Conservation (phyloP, 2,888 invertebrate species). For the Machimus rusticus region DNA sequence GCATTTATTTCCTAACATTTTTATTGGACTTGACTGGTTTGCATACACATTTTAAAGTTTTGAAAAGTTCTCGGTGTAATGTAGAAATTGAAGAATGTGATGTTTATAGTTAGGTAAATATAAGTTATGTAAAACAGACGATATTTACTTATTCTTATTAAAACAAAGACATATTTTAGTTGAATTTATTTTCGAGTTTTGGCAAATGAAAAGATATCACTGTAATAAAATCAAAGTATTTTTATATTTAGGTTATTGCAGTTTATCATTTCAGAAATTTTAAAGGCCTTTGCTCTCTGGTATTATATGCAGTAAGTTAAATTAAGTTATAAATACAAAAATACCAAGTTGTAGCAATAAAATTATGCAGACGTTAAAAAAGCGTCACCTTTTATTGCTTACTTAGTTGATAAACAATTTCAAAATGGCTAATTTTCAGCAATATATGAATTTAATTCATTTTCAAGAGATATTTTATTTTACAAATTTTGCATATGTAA, state of each 20-base stretch:
- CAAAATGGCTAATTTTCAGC: not conserved
- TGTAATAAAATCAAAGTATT: not conserved
- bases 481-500: not conserved
- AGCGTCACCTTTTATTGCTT: not conserved
- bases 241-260: not conserved
- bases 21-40: not conserved
- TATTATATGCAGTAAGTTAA: not conserved
- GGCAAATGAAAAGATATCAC: not conserved
- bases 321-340: not conserved
- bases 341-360: not conserved
- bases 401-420: not conserved
- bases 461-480: not conserved
- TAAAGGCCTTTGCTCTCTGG: not conserved
- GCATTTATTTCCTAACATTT: not conserved
- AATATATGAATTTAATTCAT: not conserved
- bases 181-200: not conserved
- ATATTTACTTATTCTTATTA: not conserved
- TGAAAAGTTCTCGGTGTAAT: not conserved
- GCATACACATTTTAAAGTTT: not conserved
- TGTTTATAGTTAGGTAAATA: not conserved
- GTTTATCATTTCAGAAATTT: not conserved
- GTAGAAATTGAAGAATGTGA: not conserved
- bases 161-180: not conserved
- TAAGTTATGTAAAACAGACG: not conserved
- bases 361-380: not conserved